A percentile compares a stretch with the other conserved stretches of the same genome.
Conservation (phyloP, 2,888 invertebrate genomes). For the Heliconius sara region DNA sequence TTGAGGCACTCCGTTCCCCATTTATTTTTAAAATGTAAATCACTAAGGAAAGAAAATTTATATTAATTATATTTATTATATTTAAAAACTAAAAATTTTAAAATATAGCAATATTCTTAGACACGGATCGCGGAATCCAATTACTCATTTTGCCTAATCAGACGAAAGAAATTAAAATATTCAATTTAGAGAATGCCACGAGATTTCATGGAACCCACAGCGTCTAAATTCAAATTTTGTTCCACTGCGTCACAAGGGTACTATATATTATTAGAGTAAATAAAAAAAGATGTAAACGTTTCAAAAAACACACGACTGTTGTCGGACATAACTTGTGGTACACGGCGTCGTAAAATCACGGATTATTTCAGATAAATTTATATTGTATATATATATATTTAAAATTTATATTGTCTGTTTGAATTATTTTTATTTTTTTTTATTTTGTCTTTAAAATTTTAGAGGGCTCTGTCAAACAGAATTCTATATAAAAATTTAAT, state of each 20-base stretch:
- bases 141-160: no score
- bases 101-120: no score
- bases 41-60: no score
- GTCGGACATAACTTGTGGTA: conserved; percentile 14
- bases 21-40: not conserved
- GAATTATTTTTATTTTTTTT: no score
- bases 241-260: not conserved
- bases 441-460: not conserved
- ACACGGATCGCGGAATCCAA: no score
- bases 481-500: no score
- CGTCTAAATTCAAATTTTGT: not conserved
- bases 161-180: no score
- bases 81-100: no score
- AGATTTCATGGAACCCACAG: not conserved
- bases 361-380: not conserved
- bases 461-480: not conserved
- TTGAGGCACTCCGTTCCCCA: not conserved
- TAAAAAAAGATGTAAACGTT: conserved; percentile 8
- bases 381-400: not conserved
- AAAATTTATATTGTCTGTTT: not conserved
- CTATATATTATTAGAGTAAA: not conserved
- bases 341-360: conserved; percentile 15
- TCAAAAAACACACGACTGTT: conserved; percentile 10
- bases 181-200: not conserved
- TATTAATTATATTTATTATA: no score